Percentiles rank a stretch among this genome's conserved stretches.
Evolutionary conservation across 1,140 invertebrate genomes (phyloP).

Genomic region (Nasonia longicornis): DNA sequence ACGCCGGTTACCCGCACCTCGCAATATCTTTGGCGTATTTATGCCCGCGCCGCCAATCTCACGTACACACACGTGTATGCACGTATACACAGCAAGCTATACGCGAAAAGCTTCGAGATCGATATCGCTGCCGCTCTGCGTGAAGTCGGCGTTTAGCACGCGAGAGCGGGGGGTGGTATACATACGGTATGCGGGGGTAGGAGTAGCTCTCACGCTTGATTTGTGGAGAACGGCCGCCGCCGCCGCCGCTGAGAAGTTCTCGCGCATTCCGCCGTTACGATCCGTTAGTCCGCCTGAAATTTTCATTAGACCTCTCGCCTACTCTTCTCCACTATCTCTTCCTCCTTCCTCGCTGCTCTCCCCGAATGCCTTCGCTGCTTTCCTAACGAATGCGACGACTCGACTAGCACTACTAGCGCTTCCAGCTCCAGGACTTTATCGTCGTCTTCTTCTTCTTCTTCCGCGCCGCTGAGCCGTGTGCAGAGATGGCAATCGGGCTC

Average conservation of each 20-base stretch:
- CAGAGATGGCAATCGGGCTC: constrained; percentile 15
- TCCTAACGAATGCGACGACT: constrained; percentile 36
- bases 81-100: not conserved
- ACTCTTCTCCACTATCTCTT: constrained; percentile 27
- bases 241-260: constrained; percentile 28
- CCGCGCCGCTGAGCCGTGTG: constrained; percentile 11
- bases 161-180: not conserved
- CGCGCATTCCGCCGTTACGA: constrained; percentile 37
- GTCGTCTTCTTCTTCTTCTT: not conserved
- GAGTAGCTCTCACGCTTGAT: constrained; percentile 17
- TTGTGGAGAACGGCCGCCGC: constrained; percentile 26
- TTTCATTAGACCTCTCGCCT: constrained; percentile 53
- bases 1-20: not conserved
- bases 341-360: not conserved
- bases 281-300: constrained; percentile 50
- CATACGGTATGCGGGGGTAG: not conserved
- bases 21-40: constrained; percentile 50
- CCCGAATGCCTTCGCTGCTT: not conserved
- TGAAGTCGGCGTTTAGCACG: constrained; percentile 35
- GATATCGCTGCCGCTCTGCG: constrained; percentile 33
- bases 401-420: not conserved
- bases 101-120: constrained; percentile 20
- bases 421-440: constrained; percentile 24
- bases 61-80: not conserved
- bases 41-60: constrained; percentile 39